Evolutionary conservation across 2,797 vertebrate species (phyloP), one percentile per base, ranked within the genome.

Genomic region (Okamejei kenojei): DNA sequence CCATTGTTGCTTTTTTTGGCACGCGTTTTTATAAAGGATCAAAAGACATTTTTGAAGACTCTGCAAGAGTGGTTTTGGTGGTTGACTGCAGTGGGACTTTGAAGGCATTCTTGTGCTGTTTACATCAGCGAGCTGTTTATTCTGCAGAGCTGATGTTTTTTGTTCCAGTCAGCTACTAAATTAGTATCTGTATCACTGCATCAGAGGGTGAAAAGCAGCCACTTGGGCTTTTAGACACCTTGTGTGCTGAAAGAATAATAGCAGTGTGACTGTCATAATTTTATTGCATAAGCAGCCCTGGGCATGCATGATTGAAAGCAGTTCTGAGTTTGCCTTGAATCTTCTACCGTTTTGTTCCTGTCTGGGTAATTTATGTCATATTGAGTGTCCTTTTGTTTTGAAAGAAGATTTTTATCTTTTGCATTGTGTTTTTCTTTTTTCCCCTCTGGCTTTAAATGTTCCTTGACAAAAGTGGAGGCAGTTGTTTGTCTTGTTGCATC

Each of bases 401-500:
- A 63, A 29, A 86, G 32, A 29, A 86, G 26, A 86, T 86, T 63
- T 68, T 88, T 68, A 68, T 88, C 17, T 17, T 35, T 45, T 23
- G 81, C 26, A 21, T 58, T 26, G n/a, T 68, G 61, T 88, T 88
- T 68, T 88, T 15, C 21, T 7, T 4, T 26, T 86, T 86, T n/a
- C 29, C 63, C 65, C 61, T 65, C 26, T 7, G n/a, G 84, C 29
- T 88, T 19, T 38, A 86, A 86, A 86, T 63, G 82, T 86, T 63
- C 29, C 9, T 11, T 73, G 68, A 74, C 38, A 54, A 80, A 29
- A 68, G 88, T 32, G 65, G 19, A 90, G n/a, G 63, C 17, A 38
- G 35, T 54, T 91, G 45, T 91, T 91, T 91, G 68, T 26, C 61
- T 91, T 74, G 11, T 29, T 68, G n/a, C 74, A 74, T 91, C n/a